Evolutionary conservation across 1,140 invertebrate genomes (phyloP), one percentile per base, ranked within the genome.

Genomic region (Pollicipes pollicipes): DNA sequence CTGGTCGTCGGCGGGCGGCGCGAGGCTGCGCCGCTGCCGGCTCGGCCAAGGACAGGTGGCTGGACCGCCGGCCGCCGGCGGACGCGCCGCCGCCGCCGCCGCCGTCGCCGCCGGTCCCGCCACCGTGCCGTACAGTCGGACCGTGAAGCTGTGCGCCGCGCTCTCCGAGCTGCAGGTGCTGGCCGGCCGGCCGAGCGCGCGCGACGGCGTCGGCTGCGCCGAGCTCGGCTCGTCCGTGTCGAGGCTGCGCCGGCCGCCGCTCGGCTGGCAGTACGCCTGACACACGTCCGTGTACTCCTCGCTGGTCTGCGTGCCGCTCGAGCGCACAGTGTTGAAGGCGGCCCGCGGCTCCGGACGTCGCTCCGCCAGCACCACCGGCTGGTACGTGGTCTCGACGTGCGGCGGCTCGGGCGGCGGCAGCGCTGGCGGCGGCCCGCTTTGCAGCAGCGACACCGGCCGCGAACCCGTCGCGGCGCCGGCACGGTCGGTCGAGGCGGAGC

Each of bases 161-260:
- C 77, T 78, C 70, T 78, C 77, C 29, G 77, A 78, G 70, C 77
- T 78, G 69, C 77, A 78, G 31, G 77, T 76, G 69, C 77, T 78
- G 6, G 76, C 75, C 27, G 8, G n/a, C n/a, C 28, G 64, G 64
- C 64, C 27, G 64, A 27, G 64, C 28, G 27, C 27, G 17, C 64
- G 64, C 17, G 64, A 29, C 64, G 64, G 64, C 64, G 64, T 27
- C 6, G 64, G 64, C 28, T 21, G 6, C 6, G 64, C 28, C 17
- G 64, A 27, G 28, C 27, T 28, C 3, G 27, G 27, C 27, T 66
- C 64, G 64, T 27, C 28, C 27, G 64, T 66, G 64, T 27, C 64
- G 3, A 66, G 10, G 28, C 64, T 27, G n/a, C 8, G 64, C 64
- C 28, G 64, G 16, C 64, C 28, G 64, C 64, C 64, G 28, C 3